phyloP scores from a whole-genome alignment of 2,888 invertebrate species.

The Drosophila glabriapex region DNA sequence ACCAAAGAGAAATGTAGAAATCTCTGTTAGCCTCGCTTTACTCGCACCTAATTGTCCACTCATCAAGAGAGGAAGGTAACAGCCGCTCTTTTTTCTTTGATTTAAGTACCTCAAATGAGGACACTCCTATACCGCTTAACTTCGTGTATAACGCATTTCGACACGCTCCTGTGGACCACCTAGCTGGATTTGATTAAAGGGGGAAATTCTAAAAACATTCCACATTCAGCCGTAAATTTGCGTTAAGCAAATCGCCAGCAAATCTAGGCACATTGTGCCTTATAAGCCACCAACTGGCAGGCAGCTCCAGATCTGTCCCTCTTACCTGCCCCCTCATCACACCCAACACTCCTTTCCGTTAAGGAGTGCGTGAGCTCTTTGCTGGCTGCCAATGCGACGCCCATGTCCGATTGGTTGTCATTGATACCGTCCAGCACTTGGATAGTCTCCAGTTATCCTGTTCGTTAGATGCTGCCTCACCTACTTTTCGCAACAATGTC shows the following conservation, averaged over 20 bases:
- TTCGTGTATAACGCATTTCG: conserved; percentile 31
- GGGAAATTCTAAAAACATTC: conserved; percentile 38
- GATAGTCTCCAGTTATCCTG: conserved; percentile 48
- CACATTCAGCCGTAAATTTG: conserved; percentile 65
- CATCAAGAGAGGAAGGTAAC: conserved; percentile 18
- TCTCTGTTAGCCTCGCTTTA: conserved; percentile 34
- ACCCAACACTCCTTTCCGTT: background rate
- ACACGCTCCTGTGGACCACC: conserved; percentile 56
- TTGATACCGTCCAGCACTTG: conserved; percentile 64
- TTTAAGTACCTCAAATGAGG: background rate
- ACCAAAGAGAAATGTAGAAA: conserved; percentile 23
- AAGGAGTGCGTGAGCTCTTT: conserved; percentile 59
- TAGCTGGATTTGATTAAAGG: conserved; percentile 26
- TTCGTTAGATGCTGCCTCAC: conserved; percentile 68
- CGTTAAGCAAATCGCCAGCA: conserved; percentile 73
- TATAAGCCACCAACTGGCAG: conserved; percentile 52
- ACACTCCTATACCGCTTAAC: conserved; percentile 6
- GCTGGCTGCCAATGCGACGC: conserved; percentile 75
- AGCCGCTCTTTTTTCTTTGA: background rate
- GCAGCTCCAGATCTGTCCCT: conserved; percentile 24
- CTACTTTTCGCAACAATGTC: conserved; percentile 67
- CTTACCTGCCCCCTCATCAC: background rate
- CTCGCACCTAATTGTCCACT: conserved; percentile 47
- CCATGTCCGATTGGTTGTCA: conserved; percentile 76
- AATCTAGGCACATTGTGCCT: conserved; percentile 70